Conservation (phyloP, 2,797 vertebrate genomes). For the Pipistrellus nathusii region DNA sequence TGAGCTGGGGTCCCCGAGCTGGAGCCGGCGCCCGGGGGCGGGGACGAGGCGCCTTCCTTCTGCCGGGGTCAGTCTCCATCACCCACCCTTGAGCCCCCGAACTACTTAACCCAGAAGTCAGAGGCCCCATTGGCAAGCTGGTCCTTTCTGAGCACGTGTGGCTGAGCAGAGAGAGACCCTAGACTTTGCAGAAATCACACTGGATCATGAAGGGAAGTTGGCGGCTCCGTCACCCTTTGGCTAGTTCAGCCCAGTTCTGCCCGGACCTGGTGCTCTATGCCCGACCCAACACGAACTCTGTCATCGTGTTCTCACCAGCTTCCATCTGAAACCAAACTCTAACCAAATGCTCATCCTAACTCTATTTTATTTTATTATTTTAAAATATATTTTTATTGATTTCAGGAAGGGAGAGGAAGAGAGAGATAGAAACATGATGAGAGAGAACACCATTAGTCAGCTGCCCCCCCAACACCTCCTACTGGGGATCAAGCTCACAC, state of each 20-base stretch:
- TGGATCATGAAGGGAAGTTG: fast-evolving
- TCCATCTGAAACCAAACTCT: not conserved
- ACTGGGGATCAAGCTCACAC: no score
- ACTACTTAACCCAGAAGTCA: not conserved
- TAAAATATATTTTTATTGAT: no score
- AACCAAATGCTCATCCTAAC: not conserved
- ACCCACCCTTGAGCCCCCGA: not conserved
- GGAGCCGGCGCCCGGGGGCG: not conserved
- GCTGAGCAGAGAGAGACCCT: not conserved
- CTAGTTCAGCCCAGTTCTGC: not conserved
- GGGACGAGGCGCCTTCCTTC: no score
- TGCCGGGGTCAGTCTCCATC: no score
- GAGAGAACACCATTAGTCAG: no score
- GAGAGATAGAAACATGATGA: no score
- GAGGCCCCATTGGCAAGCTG: not conserved
- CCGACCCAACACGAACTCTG: fast-evolving
- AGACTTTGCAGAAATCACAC: fast-evolving
- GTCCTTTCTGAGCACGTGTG: not conserved
- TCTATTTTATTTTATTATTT: not conserved
- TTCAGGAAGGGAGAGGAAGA: no score
- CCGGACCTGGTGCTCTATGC: fast-evolving
- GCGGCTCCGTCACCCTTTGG: not conserved
- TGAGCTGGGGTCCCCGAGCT: fast-evolving
- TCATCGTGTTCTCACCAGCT: not conserved
- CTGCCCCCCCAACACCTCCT: no score